Evolutionary conservation across 2,113 vertebrate genomes (phyloP).

Genomic region (Semnornis frantzii): DNA sequence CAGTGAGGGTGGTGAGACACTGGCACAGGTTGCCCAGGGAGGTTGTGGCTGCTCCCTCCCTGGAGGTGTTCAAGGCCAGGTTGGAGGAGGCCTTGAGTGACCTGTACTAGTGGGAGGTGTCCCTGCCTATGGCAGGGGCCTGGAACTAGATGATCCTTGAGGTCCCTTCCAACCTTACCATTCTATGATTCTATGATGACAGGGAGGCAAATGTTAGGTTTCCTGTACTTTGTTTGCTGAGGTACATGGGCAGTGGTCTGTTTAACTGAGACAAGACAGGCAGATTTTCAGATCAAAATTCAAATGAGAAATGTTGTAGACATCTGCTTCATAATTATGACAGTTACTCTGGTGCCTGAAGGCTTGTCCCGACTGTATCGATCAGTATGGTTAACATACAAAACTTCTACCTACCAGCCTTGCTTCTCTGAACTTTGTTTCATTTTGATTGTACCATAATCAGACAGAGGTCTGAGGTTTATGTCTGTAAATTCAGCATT

Average conservation of each 20-base stretch:
- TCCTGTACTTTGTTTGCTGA: background rate
- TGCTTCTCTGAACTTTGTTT: background rate
- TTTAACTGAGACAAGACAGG: background rate
- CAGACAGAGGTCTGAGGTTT: background rate
- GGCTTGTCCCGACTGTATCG: accelerated
- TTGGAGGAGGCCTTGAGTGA: too few species aligned
- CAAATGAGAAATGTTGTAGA: background rate
- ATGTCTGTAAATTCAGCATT: background rate
- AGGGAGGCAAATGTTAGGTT: too few species aligned
- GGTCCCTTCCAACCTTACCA: too few species aligned
- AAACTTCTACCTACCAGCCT: background rate
- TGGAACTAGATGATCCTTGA: too few species aligned
- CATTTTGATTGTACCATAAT: background rate
- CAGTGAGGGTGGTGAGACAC: too few species aligned
- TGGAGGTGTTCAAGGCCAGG: too few species aligned
- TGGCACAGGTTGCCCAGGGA: too few species aligned
- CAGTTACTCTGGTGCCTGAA: background rate
- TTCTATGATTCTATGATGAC: background rate
- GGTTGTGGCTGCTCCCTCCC: too few species aligned
- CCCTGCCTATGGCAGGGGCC: too few species aligned
- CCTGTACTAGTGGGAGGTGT: too few species aligned
- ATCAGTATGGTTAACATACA: background rate
- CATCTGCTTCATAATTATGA: background rate
- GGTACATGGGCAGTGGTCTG: background rate
- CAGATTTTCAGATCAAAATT: background rate